These are phyloP conservation scores for Myotis vivesi DNA, from an alignment of 2,797 vertebrate genomes.

Conservation along the genomic window DNA sequence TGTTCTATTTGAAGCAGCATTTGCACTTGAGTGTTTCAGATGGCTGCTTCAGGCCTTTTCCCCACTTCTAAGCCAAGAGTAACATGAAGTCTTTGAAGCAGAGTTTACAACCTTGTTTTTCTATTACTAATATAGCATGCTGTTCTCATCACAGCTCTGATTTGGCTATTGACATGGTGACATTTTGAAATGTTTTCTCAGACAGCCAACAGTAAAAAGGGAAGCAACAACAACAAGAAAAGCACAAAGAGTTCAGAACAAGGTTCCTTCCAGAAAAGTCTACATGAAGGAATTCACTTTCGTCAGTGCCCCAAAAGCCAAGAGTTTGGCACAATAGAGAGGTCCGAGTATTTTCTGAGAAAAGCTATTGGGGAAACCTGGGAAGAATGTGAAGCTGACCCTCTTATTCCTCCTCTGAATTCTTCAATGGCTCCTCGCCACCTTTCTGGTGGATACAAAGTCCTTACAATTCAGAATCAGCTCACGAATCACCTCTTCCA, in stretches of 20 bases:
- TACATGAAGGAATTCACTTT: background rate
- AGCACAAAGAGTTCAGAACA: constrained; percentile 62
- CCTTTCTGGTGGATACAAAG: background rate
- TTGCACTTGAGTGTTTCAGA: background rate
- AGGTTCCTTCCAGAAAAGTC: constrained; percentile 42
- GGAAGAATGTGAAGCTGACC: background rate
- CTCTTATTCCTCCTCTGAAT: background rate
- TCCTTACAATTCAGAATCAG: background rate
- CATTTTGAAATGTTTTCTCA: constrained; percentile 55
- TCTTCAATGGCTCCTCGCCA: background rate
- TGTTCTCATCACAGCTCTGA: constrained; percentile 62
- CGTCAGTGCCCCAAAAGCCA: background rate
- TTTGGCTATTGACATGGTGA: constrained; percentile 53
- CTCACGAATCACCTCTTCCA: background rate
- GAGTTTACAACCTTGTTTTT: constrained; percentile 64
- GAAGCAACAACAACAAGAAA: constrained; percentile 39
- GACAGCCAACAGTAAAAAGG: constrained; percentile 47
- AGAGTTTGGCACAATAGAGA: background rate
- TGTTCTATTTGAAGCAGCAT: background rate
- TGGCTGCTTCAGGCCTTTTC: constrained; percentile 24
- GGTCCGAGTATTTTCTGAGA: background rate
- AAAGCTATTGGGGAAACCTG: background rate
- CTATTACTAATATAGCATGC: constrained; percentile 49
- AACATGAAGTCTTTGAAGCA: constrained; percentile 53
- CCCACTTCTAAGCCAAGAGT: constrained; percentile 31